phyloP scores from a whole-genome alignment of 2,797 vertebrate species.

The Spinibarbus caldwelli region DNA sequence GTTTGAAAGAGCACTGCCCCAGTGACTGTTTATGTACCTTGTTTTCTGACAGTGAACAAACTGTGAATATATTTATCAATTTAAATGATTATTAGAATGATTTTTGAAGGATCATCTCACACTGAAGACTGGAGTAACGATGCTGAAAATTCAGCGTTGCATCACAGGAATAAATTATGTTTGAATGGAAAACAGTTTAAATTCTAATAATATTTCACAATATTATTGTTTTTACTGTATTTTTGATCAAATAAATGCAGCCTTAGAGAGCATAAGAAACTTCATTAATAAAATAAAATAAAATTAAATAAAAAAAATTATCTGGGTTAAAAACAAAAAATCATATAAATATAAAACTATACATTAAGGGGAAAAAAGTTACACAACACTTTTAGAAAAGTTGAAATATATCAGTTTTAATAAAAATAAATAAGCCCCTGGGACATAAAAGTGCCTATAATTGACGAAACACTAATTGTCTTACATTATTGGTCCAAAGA shows the following conservation, averaged over 20 bases:
- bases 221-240: too few species aligned
- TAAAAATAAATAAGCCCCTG: neutral
- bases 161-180: neutral
- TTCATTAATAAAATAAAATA: too few species aligned
- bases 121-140: neutral
- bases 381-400: too few species aligned
- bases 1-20: too few species aligned
- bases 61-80: neutral
- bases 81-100: too few species aligned
- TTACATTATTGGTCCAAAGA: conserved; percentile 67
- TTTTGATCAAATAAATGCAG: neutral
- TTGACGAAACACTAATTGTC: neutral
- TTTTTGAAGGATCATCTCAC: neutral
- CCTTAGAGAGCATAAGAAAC: neutral
- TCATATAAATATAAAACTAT: too few species aligned
- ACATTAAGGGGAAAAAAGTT: too few species aligned
- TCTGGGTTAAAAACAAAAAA: too few species aligned
- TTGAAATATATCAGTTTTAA: neutral
- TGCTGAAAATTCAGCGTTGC: neutral
- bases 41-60: neutral
- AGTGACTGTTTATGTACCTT: too few species aligned
- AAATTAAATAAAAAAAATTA: too few species aligned
- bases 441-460: neutral
- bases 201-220: too few species aligned
- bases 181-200: too few species aligned